phyloP scores from a whole-genome alignment of 2,113 vertebrate genomes.

The Leucoraja erinaceus region DNA sequence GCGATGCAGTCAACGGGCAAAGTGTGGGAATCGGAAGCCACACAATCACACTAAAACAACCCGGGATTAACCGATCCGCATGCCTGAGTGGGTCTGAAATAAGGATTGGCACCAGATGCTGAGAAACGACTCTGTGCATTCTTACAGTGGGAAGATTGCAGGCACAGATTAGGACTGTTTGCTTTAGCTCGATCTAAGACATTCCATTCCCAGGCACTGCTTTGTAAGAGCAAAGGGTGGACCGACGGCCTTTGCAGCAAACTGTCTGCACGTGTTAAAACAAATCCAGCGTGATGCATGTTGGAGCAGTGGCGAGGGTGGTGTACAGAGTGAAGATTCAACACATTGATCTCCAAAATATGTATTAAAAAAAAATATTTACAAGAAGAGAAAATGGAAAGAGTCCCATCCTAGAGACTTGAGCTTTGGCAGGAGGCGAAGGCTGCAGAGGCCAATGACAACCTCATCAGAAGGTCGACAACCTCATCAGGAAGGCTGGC shows the following conservation, averaged over 20 bases:
- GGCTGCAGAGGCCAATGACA: too few species aligned
- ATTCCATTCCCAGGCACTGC: conserved; percentile 72
- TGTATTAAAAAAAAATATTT: background rate
- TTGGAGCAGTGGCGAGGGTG: background rate
- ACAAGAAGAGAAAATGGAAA: too few species aligned
- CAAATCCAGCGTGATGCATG: too few species aligned
- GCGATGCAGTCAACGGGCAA: conserved; percentile 36
- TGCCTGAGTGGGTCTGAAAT: conserved; percentile 62
- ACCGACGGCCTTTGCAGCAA: background rate
- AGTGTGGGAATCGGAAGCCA: conserved; percentile 77
- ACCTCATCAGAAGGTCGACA: too few species aligned
- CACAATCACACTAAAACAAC: conserved; percentile 72
- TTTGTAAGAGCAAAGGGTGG: conserved; percentile 45
- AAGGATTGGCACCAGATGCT: conserved; percentile 71
- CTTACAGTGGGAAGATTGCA: conserved; percentile 58
- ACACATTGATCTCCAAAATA: too few species aligned
- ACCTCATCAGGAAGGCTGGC: too few species aligned
- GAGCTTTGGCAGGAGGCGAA: too few species aligned
- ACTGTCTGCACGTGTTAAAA: background rate
- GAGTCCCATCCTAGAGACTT: too few species aligned
- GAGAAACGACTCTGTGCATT: conserved; percentile 66
- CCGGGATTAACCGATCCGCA: conserved; percentile 63
- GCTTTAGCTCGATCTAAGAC: conserved; percentile 74
- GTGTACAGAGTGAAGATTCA: background rate
- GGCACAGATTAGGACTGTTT: conserved; percentile 63